Conservation (phyloP, 2,797 vertebrate species). For the Oophaga sylvatica region DNA sequence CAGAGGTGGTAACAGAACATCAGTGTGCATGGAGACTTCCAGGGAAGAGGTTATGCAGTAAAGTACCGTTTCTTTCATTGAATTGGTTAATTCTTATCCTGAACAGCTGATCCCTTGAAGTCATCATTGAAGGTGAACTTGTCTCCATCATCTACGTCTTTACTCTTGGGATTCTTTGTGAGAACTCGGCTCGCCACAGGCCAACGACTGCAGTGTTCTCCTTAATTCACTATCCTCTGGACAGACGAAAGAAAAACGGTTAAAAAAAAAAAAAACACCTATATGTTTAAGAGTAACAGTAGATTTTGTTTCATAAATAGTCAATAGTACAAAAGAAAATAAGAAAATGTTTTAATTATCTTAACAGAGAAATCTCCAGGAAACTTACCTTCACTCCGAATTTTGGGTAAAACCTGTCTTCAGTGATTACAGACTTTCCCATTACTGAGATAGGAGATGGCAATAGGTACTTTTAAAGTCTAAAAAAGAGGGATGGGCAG, state of each 20-base stretch:
- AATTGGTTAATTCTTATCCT: conserved; percentile 99
- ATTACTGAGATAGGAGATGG: too few relatives aligned
- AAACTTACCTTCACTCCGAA: too few relatives aligned
- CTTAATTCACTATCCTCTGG: conserved; percentile 96
- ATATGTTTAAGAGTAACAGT: neutral
- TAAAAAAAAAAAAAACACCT: neutral
- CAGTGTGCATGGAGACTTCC: neutral
- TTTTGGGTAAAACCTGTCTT: too few relatives aligned
- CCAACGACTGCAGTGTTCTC: conserved; percentile 93
- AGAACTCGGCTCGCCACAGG: conserved; percentile 98
- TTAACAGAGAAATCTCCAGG: too few relatives aligned
- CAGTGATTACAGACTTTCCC: too few relatives aligned
- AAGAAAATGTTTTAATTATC: too few relatives aligned
- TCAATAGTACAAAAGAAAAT: too few relatives aligned
- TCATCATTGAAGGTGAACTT: conserved; percentile 98
- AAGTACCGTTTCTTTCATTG: conserved; percentile 99
- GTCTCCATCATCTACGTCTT: conserved; percentile 98
- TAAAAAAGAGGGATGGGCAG: too few relatives aligned
- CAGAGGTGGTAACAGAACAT: neutral
- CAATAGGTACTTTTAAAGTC: too few relatives aligned
- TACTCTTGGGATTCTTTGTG: conserved; percentile 94
- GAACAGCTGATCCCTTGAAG: conserved; percentile 98
- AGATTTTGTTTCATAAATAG: too few relatives aligned
- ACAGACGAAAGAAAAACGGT: conserved; percentile 53
- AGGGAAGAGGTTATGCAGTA: neutral